Evolutionary conservation across 2,888 invertebrate species (phyloP), one percentile per base, ranked within the genome.

Genomic region (Caenorhabditis drosophilae): DNA sequence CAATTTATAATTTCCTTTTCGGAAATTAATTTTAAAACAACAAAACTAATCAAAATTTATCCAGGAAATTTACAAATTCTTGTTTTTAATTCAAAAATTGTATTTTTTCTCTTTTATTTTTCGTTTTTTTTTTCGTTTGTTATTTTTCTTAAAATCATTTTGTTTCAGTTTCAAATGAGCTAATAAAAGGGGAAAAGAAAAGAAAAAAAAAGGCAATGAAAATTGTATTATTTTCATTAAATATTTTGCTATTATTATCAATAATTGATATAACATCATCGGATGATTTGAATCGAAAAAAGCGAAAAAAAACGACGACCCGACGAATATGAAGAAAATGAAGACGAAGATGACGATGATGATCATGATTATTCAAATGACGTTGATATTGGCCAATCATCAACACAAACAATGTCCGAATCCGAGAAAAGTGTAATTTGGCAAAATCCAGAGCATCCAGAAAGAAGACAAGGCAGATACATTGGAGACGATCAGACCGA

Each of bases 401-500:
- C 27, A 38, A 20, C 36, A 38, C 25, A 7, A 7, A 6, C 45
- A 45, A 56, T 56, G 61, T 35, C 36, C 1, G 64, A 58, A n/a
- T 58, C 57, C 38, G 64, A 64, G 36, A 38, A 50, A 12, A 23
- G 18, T 25, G 50, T 57, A 16, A 11, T 51, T 2, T 67, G 67
- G 67, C 58, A 59, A 53, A 67, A 67, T 52, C 67, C 69, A 7
- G 72, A 72, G 40, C 72, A 72, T 67, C 72, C 72, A 18, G 73
- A 70, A 53, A 36, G 60, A 16, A 45, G 73, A 11, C 61, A 54
- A 15, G 63, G 59, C 31, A 31, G 67, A 22, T 57, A 63, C 56
- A 26, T 50, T 22, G 59, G 49, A 15, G 72, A 76, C 31, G 73
- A 66, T 20, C 60, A 61, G 35, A 70, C 72, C 4, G 70, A 76